These are phyloP conservation scores for Microctenopoma stevenorrisi DNA, from an alignment of 2,797 vertebrate species.

Conservation along the genomic window DNA sequence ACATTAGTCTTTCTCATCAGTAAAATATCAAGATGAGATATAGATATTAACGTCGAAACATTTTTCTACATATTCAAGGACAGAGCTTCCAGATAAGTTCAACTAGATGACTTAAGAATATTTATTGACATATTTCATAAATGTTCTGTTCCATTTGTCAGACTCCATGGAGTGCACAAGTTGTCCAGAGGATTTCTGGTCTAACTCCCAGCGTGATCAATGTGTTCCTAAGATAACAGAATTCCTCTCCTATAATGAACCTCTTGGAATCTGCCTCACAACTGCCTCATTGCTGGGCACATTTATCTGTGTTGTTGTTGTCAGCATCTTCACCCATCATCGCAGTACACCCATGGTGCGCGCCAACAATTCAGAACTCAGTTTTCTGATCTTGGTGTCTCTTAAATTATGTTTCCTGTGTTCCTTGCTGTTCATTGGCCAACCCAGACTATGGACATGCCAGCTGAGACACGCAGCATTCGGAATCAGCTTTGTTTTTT, in stretches of 20 bases:
- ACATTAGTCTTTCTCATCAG: too few relatives aligned
- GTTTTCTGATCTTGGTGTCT: slow-evolving; percentile 42
- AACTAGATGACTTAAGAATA: too few relatives aligned
- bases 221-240: slow-evolving; percentile 5
- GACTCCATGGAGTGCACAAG: slow-evolving; percentile 13
- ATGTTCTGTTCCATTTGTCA: too few relatives aligned
- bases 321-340: slow-evolving; percentile 54
- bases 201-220: slow-evolving; percentile 10
- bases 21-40: too few relatives aligned
- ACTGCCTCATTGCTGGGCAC: neutral
- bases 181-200: slow-evolving; percentile 24
- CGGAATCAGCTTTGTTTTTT: slow-evolving; percentile 63
- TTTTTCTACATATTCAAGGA: too few relatives aligned
- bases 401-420: slow-evolving; percentile 69
- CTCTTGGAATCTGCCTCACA: neutral
- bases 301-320: slow-evolving; percentile 40
- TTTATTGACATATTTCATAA: too few relatives aligned
- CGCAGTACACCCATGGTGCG: slow-evolving; percentile 58
- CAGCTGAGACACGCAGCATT: slow-evolving; percentile 58
- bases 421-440: slow-evolving; percentile 69
- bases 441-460: slow-evolving; percentile 61
- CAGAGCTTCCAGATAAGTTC: too few relatives aligned
- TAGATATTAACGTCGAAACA: too few relatives aligned
- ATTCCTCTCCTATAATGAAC: slow-evolving; percentile 1
- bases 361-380: slow-evolving; percentile 74